Evolutionary conservation across 2,113 vertebrate species (phyloP).

Genomic region (Hippolais icterina): DNA sequence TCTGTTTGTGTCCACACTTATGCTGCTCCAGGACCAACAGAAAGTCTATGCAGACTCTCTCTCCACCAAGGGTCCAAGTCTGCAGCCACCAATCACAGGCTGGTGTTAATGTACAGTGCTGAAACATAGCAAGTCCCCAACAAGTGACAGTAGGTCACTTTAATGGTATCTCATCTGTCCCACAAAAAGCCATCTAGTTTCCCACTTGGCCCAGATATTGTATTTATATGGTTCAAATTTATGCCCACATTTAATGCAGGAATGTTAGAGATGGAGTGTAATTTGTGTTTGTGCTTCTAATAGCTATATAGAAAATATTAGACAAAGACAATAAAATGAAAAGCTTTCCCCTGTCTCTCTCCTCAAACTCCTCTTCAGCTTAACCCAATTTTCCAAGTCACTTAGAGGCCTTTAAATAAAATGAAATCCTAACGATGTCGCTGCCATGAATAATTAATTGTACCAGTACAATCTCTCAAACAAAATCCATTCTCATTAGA

Average conservation of each 20-base stretch:
- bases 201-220: background rate
- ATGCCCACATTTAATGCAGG: background rate
- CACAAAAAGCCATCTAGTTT: background rate
- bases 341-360: constrained; percentile 76
- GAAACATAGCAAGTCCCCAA: background rate
- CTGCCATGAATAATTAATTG: constrained; percentile 99
- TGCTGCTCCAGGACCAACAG: background rate
- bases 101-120: background rate
- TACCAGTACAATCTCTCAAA: constrained; percentile 83
- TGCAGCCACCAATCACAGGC: background rate
- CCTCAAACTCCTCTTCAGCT: constrained; percentile 73
- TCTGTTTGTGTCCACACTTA: background rate
- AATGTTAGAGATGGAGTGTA: constrained; percentile 21
- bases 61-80: background rate
- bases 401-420: constrained; percentile 86
- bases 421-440: constrained; percentile 90
- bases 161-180: background rate
- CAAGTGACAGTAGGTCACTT: background rate
- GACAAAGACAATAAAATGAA: constrained; percentile 76
- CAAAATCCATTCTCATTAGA: constrained; percentile 97
- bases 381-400: constrained; percentile 91
- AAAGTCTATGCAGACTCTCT: background rate
- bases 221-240: background rate
- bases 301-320: constrained; percentile 72
- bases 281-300: constrained; percentile 67